Base-by-base conservation (phyloP, 2,888 invertebrate species). In the Rotaria magnacalcarata region DNA sequence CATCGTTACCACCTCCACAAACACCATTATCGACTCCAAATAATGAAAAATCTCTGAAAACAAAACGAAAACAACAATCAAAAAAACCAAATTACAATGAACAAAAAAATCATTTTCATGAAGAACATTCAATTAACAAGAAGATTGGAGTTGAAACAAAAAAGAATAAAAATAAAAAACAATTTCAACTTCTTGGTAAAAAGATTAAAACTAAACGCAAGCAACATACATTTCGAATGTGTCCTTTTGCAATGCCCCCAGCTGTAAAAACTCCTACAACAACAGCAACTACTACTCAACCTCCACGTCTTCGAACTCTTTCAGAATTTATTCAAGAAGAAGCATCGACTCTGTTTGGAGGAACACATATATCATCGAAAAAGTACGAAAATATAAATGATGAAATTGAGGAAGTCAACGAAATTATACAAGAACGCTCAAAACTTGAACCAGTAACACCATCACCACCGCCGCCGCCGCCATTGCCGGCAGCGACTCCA, bases 1-100 rank as follows among this genome's bases (percentile, higher is more conserved):
- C 80, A 43, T 47, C 80, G n/a, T 67, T 67, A 80, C 80, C 43
- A 47, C 80, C 80, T 47, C 2, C n/a, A 80, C 80, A 47, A 80
- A 24, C 47, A n/a, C 75, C 75, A 75, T 11, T 21, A 34, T 27
- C 27, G 27, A 24, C 43, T 24, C n/a, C n/a, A 47, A n/a, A 14
- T 16, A 7, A 14, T 34, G 19, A 14, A 0, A 67, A 27, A 67
- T 34, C 8, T 27, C 27, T 10, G 8, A 16, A 27, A 11, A 10
- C 8, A n/a, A 8, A 27, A 67, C 67, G 27, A 8, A 5, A 27
- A 10, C 8, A n/a, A 10, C 8, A 27, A 14, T 27, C 67, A 6
- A 16, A 21, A 47, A 10, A 10, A n/a, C 1, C 80, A 2, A n/a
- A 47, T 47, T 2, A 67, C 6, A 19, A 34, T 34, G 67, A 67